Evolutionary conservation across 1,140 invertebrate genomes (phyloP).

Genomic region (Temnothorax longispinosus): DNA sequence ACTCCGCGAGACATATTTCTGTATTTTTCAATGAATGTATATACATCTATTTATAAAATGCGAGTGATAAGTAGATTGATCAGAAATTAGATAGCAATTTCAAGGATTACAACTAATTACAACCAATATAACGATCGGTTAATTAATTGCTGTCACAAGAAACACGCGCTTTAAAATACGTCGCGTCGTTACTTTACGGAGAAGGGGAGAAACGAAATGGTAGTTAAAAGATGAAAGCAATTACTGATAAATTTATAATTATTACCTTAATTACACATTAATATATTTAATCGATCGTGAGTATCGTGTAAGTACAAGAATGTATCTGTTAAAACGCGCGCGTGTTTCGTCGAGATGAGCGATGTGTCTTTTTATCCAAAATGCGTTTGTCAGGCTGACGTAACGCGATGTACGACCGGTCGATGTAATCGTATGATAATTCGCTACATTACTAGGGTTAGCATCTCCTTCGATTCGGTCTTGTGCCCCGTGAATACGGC

Average conservation of each 20-base stretch:
- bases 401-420: not conserved
- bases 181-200: not conserved
- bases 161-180: not conserved
- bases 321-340: not conserved
- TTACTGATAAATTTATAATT: too few relatives aligned
- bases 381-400: not conserved
- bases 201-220: too few relatives aligned
- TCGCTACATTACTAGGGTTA: not conserved
- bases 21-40: too few relatives aligned
- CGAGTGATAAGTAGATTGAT: not conserved
- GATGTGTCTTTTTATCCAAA: not conserved
- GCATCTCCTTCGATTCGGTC: not conserved
- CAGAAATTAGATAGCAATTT: not conserved
- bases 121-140: not conserved
- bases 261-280: too few relatives aligned
- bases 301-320: not conserved
- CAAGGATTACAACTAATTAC: not conserved
- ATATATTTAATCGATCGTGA: not conserved
- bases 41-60: too few relatives aligned
- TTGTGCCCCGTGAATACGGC: not conserved
- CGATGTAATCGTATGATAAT: slow-evolving; percentile 14
- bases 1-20: too few relatives aligned
- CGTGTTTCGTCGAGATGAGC: not conserved
- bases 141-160: not conserved
- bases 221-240: too few relatives aligned